Conservation (phyloP, 2,797 vertebrate species). For the Pseudochirops corinnae region DNA sequence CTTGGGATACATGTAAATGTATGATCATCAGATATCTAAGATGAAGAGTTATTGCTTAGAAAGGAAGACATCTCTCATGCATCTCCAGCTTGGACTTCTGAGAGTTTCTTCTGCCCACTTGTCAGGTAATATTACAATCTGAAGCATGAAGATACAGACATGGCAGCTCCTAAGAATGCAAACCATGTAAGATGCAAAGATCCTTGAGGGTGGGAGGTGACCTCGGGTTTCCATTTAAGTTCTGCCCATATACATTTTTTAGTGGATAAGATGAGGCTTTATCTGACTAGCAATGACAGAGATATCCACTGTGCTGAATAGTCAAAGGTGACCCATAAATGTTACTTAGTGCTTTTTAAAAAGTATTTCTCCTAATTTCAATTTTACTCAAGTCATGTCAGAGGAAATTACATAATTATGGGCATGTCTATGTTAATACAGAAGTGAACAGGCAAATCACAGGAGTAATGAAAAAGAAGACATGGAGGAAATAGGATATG, state of each 20-base stretch:
- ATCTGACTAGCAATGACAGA: slow-evolving; percentile 1
- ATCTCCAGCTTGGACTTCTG: not conserved
- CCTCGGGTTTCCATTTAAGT: slow-evolving; percentile 8
- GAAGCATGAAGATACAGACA: not conserved
- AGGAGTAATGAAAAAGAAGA: not conserved
- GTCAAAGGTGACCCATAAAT: not conserved
- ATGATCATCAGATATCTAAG: not conserved
- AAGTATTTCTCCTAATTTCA: not conserved
- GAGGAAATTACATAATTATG: not conserved
- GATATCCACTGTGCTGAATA: not conserved
- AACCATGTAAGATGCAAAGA: not conserved
- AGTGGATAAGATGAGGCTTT: not conserved
- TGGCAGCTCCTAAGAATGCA: not conserved
- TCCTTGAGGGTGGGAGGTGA: not conserved
- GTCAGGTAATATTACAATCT: not conserved
- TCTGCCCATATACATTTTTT: not conserved
- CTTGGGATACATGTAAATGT: not conserved
- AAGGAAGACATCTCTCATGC: not conserved
- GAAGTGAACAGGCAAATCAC: not conserved
- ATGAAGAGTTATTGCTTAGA: not conserved
- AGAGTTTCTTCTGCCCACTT: not conserved
- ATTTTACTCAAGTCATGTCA: not conserved
- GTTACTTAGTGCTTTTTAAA: not conserved
- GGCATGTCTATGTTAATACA: not conserved
- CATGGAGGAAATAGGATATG: not conserved